Base-by-base conservation (phyloP, 1,140 invertebrate genomes). In the Hyles vespertilio region DNA sequence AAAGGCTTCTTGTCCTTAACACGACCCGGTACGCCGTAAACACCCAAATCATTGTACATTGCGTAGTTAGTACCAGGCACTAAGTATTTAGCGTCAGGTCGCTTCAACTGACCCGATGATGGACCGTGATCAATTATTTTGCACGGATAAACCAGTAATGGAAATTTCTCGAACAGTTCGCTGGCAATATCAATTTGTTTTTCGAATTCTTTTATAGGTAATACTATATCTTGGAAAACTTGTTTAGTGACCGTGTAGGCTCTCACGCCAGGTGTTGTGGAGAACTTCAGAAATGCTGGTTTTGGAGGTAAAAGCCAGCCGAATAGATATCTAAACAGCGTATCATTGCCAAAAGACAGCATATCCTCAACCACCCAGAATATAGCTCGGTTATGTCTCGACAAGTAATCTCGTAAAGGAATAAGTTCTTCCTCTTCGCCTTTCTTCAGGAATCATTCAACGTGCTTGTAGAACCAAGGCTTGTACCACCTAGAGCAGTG, bases 281-380 rank as follows among this genome's bases (percentile, higher is more conserved):
- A 96, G 51, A 96, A 90, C 72, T 97, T 97, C 9, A 97, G 84
- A 34, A 97, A 91, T 0, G 95, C 95, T 1, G 96, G 92, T 81
- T 96, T 97, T 1, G 95, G 95, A 2, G 95, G 95, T 50, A 95
- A 89, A 52, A 94, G 87, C 95, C 95, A 96, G 2, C 95, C 95
- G 58, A 95, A 92, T 0, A 95, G 68, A 32, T 91, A 91, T 46
- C 95, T 91, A 78, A 96, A 97, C 2, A 95, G 22, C 0, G 90
- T 74, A 72, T 96, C 91, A 79, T 97, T 97, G n/a, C 95, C 95
- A 82, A 96, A 96, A 3, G 95, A 94, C 63, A 96, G 93, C 73
- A 97, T 96, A 65, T 96, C 94, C 91, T 95, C 87, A 5, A 92
- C 91, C 8, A 96, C 94, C 95, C 95, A 96, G 87, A 96, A 96